A percentile compares a stretch with the other conserved stretches of the same genome.
These are phyloP conservation scores for Chaetodon trifascialis DNA, from an alignment of 2,113 vertebrate species.

Conservation along the genomic window DNA sequence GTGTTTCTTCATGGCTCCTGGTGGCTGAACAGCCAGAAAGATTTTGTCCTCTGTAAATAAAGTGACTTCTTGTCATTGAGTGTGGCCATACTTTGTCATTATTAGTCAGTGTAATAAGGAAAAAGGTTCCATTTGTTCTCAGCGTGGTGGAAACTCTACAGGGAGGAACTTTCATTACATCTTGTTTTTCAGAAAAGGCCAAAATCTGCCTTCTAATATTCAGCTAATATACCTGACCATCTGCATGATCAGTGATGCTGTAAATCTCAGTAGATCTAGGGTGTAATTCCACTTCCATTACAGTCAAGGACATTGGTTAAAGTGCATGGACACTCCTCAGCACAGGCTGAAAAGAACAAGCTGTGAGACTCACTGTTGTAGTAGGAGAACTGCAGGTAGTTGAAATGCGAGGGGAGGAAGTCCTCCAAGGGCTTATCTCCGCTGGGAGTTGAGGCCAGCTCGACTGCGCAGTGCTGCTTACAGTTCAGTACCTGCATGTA, in stretches of 20 bases:
- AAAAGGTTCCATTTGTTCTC: neutral
- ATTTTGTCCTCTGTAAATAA: neutral
- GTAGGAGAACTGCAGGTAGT: constrained; percentile 98
- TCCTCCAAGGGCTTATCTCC: constrained; percentile 91
- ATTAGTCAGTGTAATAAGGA: neutral
- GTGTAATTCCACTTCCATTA: neutral
- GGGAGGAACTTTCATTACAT: neutral
- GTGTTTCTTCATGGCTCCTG: too few relatives aligned
- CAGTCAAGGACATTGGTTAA: neutral
- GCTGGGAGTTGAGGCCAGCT: constrained; percentile 88
- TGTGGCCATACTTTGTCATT: neutral
- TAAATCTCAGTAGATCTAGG: neutral
- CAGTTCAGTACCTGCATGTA: constrained; percentile 94
- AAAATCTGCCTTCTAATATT: neutral
- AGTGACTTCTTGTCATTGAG: neutral
- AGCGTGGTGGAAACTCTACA: neutral
- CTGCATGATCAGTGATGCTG: neutral
- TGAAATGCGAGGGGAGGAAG: constrained; percentile 93
- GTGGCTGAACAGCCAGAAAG: neutral
- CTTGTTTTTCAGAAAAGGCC: neutral
- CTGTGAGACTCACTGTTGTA: constrained; percentile 91
- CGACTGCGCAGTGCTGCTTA: constrained; percentile 91
- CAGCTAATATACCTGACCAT: neutral
- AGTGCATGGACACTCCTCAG: neutral
- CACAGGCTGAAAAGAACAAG: neutral